Base-by-base conservation (phyloP, 2,113 vertebrate species). In the Porphyrio hochstetteri region DNA sequence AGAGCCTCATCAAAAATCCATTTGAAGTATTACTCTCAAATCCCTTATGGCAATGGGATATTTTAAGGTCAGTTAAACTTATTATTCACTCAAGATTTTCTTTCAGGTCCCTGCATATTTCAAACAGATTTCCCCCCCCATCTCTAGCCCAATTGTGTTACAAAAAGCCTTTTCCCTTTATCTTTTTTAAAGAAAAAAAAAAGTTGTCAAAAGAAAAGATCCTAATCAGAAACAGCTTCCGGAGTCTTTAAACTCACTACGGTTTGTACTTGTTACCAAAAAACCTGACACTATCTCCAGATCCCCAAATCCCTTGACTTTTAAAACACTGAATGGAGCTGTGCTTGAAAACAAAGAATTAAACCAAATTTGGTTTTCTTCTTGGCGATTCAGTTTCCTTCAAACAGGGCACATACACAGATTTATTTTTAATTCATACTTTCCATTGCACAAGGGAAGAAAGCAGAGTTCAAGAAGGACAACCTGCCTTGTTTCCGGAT, bases 201-300 rank as follows among this genome's bases (percentile, higher is more conserved):
- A 91, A 92, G 81, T 91, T 95, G 94, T 97, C 92, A 94, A 88
- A 96, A 93, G 93, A 83, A 87, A 96, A 95, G 92, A 86, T 96
- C 82, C 94, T 97, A 95, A 97, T 97, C 96, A 97, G 95, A 97
- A 97, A 59, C 97, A 97, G 96, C 93, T 96, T 81, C 92, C 18
- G 50, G 65, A 90, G 86, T 40, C 86, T 70, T 71, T 74, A 85
- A 95, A 86, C 40, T 91, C 3, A 5, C 91, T 82, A 21, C 68
- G 67, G 87, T 96, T 94, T 89, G 90, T 90, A 71, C 65, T 74
- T 64, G 92, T 75, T 82, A 94, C 95, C 72, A 63, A 42, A 82
- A 92, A 91, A 79, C 81, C 8, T 8, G 71, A 74, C 24, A 13
- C 71, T 84, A 50, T 80, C 91, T 80, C 25, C 90, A 38, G 40